These are phyloP conservation scores for Andrena chrysosceles DNA, from an alignment of 2,888 invertebrate genomes.

Conservation along the genomic window DNA sequence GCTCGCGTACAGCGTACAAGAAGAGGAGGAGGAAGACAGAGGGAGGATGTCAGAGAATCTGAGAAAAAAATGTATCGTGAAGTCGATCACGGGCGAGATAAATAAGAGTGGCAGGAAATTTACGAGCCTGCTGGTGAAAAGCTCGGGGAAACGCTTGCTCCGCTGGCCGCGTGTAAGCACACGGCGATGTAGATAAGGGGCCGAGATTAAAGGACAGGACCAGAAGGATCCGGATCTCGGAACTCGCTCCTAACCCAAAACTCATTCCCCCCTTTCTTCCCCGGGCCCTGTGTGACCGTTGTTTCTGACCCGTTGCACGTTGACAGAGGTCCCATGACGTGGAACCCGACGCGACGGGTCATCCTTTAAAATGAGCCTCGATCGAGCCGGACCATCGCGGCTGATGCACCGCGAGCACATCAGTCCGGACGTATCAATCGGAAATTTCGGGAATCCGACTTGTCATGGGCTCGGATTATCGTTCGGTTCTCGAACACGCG, in stretches of 20 bases:
- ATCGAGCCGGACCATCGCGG: conserved; percentile 60
- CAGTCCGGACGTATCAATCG: conserved; percentile 68
- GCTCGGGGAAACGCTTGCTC: conserved; percentile 70
- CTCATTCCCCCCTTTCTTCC: conserved; percentile 28
- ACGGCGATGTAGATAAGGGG: conserved; percentile 70
- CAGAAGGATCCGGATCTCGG: conserved; percentile 63
- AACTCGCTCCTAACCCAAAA: conserved; percentile 59
- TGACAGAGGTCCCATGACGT: conserved; percentile 65
- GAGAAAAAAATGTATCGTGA: conserved; percentile 66
- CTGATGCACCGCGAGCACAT: conserved; percentile 60
- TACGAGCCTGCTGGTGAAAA: conserved; percentile 75
- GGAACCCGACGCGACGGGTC: conserved; percentile 59
- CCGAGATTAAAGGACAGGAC: conserved; percentile 68
- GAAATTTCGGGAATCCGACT: conserved; percentile 64
- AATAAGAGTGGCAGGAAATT: conserved; percentile 77
- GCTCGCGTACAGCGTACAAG: conserved; percentile 23
- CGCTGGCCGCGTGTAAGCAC: conserved; percentile 64
- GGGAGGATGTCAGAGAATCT: conserved; percentile 13
- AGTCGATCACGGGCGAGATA: conserved; percentile 75
- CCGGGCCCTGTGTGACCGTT: conserved; percentile 33
- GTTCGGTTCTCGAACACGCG: conserved; percentile 33
- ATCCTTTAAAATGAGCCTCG: conserved; percentile 61
- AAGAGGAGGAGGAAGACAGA: conserved; percentile 25
- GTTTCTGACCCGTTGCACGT: conserved; percentile 66
- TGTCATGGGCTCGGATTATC: conserved; percentile 35